These are phyloP conservation scores for Callochromis pleurospilus DNA, from an alignment of 2,113 vertebrate genomes.

Conservation along the genomic window DNA sequence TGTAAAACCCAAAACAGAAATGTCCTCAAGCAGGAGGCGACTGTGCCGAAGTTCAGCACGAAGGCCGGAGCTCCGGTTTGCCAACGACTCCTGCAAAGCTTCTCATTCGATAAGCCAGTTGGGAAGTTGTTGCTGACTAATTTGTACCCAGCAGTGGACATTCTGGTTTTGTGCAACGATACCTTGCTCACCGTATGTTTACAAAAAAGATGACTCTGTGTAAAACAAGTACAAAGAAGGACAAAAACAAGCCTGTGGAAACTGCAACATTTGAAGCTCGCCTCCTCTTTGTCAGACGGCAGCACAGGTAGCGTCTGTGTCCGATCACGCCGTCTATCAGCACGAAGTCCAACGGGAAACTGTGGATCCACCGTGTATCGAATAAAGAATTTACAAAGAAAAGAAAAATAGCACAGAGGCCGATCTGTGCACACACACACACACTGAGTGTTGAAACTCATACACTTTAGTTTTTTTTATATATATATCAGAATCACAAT, in stretches of 20 bases:
- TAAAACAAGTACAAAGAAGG: not conserved
- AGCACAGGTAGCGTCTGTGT: not conserved
- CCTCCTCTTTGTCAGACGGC: not conserved
- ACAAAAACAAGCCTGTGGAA: not conserved
- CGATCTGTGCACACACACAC: not conserved
- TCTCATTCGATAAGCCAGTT: not conserved
- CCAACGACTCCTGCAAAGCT: not conserved
- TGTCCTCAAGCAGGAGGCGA: not conserved
- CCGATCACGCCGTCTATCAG: not conserved
- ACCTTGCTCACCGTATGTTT: not conserved
- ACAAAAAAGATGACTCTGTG: not conserved
- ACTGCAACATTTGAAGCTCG: not conserved
- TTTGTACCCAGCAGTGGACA: not conserved
- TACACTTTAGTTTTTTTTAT: not conserved
- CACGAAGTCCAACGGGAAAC: not conserved
- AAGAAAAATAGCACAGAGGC: not conserved
- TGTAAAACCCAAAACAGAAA: not conserved
- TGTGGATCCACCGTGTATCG: not conserved
- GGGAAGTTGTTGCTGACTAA: not conserved
- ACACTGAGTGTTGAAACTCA: not conserved
- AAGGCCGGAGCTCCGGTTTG: not conserved
- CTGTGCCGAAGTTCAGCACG: not conserved
- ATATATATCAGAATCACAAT: fast-evolving
- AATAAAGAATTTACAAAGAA: not conserved
- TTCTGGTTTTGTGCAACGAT: not conserved